Evolutionary conservation across 2,888 invertebrate species (phyloP).

Genomic region (Andricus quercusramuli): DNA sequence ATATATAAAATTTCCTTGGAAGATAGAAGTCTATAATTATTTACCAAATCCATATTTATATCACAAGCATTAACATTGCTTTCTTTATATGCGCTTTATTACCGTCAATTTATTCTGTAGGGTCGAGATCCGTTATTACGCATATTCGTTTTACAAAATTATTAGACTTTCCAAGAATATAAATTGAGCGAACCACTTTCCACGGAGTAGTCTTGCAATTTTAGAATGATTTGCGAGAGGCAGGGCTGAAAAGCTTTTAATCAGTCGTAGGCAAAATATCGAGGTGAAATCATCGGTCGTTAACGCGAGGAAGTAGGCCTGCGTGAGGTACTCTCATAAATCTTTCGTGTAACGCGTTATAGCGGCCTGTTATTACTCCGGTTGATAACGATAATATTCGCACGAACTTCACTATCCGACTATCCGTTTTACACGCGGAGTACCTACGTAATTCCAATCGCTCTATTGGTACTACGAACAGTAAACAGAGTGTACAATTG

Average conservation of each 20-base stretch:
- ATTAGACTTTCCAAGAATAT: conserved; percentile 23
- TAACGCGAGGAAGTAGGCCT: conserved; percentile 53
- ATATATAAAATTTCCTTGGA: no score
- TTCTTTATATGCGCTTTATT: background rate
- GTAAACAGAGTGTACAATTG: background rate
- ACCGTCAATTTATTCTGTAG: background rate
- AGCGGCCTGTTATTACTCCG: conserved; percentile 67
- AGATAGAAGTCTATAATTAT: no score
- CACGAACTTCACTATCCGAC: conserved; percentile 59
- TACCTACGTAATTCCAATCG: conserved; percentile 51
- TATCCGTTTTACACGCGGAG: conserved; percentile 51
- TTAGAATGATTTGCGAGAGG: conserved; percentile 33
- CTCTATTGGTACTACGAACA: conserved; percentile 44
- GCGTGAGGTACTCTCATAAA: conserved; percentile 68
- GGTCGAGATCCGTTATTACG: background rate
- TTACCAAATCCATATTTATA: background rate
- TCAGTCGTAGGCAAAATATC: conserved; percentile 45
- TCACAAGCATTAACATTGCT: background rate
- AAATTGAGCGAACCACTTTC: conserved; percentile 17
- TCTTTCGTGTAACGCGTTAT: conserved; percentile 58
- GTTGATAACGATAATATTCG: conserved; percentile 71
- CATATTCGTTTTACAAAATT: background rate
- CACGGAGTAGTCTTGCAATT: conserved; percentile 17
- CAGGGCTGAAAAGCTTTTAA: conserved; percentile 44
- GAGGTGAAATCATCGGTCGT: conserved; percentile 45